These are phyloP conservation scores for Slavum lentiscoides DNA, from an alignment of 2,888 invertebrate genomes.

Conservation along the genomic window DNA sequence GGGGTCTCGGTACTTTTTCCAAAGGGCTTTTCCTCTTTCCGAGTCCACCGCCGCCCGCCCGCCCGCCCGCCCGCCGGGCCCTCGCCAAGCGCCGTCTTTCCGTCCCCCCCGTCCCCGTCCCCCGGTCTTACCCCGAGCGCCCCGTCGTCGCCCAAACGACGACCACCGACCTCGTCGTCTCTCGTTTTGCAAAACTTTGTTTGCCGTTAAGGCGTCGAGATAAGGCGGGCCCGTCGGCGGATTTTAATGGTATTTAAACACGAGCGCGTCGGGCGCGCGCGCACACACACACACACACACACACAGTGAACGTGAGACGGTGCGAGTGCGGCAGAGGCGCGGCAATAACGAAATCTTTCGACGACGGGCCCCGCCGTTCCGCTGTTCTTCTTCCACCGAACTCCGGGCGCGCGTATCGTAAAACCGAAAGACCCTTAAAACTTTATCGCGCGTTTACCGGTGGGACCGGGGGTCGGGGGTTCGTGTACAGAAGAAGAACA, in stretches of 20 bases:
- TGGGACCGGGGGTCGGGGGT: no score
- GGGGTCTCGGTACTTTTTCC: conserved; percentile 10
- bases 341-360: conserved; percentile 49
- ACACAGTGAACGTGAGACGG: not conserved
- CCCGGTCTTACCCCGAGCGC: no score
- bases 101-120: no score
- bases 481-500: conserved; percentile 11
- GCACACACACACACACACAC: no score
- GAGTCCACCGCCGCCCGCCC: not conserved
- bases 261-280: not conserved
- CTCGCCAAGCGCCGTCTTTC: no score
- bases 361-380: not conserved
- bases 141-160: no score
- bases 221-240: conserved; percentile 45
- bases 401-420: conserved; percentile 24
- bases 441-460: conserved; percentile 45
- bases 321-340: no score
- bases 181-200: conserved; percentile 48
- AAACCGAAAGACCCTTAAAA: conserved; percentile 50
- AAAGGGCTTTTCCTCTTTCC: conserved; percentile 17
- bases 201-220: conserved; percentile 52
- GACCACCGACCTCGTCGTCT: not conserved
- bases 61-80: not conserved
- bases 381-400: not conserved
- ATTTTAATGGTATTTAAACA: conserved; percentile 53